Conservation (phyloP, 2,888 invertebrate species). For the Pedicia rivosa region DNA sequence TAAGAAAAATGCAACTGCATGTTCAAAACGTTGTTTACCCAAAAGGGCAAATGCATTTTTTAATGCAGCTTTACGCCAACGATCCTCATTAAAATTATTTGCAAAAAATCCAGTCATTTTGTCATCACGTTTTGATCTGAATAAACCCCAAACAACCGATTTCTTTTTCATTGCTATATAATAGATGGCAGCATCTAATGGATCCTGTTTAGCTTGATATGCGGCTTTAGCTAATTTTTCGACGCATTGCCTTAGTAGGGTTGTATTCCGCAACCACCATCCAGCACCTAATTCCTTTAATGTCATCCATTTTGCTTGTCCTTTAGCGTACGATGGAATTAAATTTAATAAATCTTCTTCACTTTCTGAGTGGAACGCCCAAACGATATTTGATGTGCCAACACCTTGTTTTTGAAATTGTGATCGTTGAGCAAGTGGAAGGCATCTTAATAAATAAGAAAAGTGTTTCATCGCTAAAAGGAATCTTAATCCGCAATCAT, state of each 20-base stretch:
- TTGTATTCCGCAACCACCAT: slow-evolving; percentile 89
- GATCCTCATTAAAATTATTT: slow-evolving; percentile 82
- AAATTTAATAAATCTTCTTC: slow-evolving; percentile 85
- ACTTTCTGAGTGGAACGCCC: slow-evolving; percentile 98
- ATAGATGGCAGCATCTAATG: slow-evolving; percentile 92
- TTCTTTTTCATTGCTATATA: slow-evolving; percentile 98
- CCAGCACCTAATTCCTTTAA: slow-evolving; percentile 82
- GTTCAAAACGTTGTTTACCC: slow-evolving; percentile 90
- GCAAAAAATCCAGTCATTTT: slow-evolving; percentile 92
- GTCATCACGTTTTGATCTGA: slow-evolving; percentile 71
- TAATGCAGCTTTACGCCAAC: slow-evolving; percentile 93
- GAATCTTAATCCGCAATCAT: slow-evolving; percentile 94
- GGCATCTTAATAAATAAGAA: slow-evolving; percentile 81
- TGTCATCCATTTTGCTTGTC: slow-evolving; percentile 76
- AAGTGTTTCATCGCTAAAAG: slow-evolving; percentile 96
- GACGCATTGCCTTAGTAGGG: slow-evolving; percentile 64
- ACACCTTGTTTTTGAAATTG: slow-evolving; percentile 75
- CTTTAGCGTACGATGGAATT: slow-evolving; percentile 76
- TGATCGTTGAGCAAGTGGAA: slow-evolving; percentile 78
- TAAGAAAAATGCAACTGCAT: slow-evolving; percentile 97
- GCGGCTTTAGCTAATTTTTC: slow-evolving; percentile 90
- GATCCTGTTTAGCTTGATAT: slow-evolving; percentile 83
- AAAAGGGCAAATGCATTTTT: slow-evolving; percentile 96
- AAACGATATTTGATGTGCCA: slow-evolving; percentile 81
- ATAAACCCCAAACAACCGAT: slow-evolving; percentile 88